Conservation (phyloP, 2,888 invertebrate genomes). For the Lochmaea crataegi region DNA sequence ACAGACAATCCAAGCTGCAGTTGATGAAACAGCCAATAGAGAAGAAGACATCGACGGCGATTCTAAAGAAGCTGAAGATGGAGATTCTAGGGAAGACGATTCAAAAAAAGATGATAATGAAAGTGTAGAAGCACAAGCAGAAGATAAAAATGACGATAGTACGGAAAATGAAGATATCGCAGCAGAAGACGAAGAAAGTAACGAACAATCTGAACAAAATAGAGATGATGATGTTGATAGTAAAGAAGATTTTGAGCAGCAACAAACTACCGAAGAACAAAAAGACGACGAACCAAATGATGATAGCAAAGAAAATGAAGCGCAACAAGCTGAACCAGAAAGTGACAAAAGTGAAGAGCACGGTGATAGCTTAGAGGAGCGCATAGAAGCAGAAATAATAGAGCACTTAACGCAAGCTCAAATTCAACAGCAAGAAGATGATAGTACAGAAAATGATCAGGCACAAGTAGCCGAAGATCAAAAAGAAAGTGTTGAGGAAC, state of each 20-base stretch:
- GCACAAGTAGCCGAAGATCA: constrained; percentile 57
- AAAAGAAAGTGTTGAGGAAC: constrained; percentile 40
- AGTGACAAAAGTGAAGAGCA: constrained; percentile 18
- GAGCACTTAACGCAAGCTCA: constrained; percentile 24
- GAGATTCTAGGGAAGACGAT: constrained; percentile 47
- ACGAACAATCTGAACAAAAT: constrained; percentile 61
- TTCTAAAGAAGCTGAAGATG: constrained; percentile 27
- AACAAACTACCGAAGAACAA: constrained; percentile 32
- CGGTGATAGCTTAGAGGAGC: constrained; percentile 28
- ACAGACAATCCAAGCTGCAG: constrained; percentile 47
- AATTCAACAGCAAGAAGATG: constrained; percentile 30
- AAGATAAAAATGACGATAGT: constrained; percentile 50
- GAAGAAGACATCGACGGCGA: constrained; percentile 48
- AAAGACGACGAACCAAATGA: constrained; percentile 35
- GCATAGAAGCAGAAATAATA: constrained; percentile 35
- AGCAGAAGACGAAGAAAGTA: constrained; percentile 45
- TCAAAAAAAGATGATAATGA: constrained; percentile 29
- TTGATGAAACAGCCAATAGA: constrained; percentile 41
- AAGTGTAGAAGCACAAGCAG: constrained; percentile 46
- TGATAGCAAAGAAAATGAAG: constrained; percentile 42
- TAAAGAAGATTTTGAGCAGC: constrained; percentile 45
- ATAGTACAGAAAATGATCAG: constrained; percentile 57
- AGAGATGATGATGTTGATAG: constrained; percentile 63
- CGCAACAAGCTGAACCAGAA: constrained; percentile 19
- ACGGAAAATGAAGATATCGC: constrained; percentile 64